These are phyloP conservation scores for Corythucha ciliata DNA, from an alignment of 2,888 invertebrate species.

Conservation along the genomic window DNA sequence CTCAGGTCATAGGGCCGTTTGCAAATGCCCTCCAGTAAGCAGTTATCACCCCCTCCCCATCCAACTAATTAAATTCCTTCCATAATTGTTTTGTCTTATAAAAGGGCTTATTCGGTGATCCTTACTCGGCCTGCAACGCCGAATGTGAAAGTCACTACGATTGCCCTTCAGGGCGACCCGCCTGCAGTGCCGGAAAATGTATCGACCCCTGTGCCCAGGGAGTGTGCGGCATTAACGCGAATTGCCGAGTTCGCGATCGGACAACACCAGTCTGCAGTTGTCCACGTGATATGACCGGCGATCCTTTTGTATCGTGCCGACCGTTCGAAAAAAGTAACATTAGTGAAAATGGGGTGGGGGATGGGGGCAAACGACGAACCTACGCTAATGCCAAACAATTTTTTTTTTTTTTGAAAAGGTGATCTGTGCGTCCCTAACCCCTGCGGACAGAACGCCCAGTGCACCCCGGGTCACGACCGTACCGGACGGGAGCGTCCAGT, in stretches of 20 bases:
- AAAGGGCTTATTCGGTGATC: slow-evolving; percentile 68
- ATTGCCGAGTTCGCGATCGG: slow-evolving; percentile 62
- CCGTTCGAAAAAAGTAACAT: slow-evolving; percentile 66
- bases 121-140: slow-evolving; percentile 63
- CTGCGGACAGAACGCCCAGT: slow-evolving; percentile 69
- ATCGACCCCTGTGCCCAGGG: slow-evolving; percentile 67
- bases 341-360: neutral
- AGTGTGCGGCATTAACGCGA: slow-evolving; percentile 68
- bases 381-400: neutral
- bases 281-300: slow-evolving; percentile 76
- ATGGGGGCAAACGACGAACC: slow-evolving; percentile 1
- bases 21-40: slow-evolving; percentile 66
- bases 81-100: neutral
- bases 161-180: slow-evolving; percentile 66
- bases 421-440: slow-evolving; percentile 80
- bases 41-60: neutral
- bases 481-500: slow-evolving; percentile 74
- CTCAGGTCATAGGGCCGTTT: slow-evolving; percentile 62
- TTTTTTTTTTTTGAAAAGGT: slow-evolving; percentile 45
- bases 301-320: slow-evolving; percentile 72
- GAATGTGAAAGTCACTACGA: slow-evolving; percentile 72
- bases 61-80: neutral
- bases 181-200: slow-evolving; percentile 73
- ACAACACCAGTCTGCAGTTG: slow-evolving; percentile 78
- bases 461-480: slow-evolving; percentile 74